phyloP scores from a whole-genome alignment of 2,888 invertebrate species.

The Unio delphinus region DNA sequence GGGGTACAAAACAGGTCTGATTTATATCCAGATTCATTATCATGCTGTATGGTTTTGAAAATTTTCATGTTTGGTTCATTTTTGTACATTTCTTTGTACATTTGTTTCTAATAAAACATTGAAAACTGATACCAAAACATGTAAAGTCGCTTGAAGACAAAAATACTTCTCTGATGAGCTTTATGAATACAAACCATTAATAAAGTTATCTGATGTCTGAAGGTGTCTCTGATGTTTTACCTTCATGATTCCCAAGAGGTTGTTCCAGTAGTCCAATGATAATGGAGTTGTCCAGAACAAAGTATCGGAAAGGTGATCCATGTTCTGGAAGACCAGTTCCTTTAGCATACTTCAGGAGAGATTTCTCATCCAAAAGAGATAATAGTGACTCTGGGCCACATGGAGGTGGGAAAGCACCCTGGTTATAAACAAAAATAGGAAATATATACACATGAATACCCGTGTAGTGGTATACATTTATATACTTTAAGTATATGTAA shows the following conservation, averaged over 20 bases:
- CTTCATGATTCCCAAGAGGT: conserved; percentile 88
- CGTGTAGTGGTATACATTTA: too few species aligned
- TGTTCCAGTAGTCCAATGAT: conserved; percentile 90
- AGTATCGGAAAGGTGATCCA: conserved; percentile 81
- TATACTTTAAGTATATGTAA: not conserved
- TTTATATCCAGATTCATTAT: too few species aligned
- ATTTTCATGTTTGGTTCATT: too few species aligned
- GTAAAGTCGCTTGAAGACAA: too few species aligned
- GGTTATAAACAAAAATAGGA: conserved; percentile 12
- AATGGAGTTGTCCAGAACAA: conserved; percentile 91
- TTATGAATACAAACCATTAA: too few species aligned
- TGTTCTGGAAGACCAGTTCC: conserved; percentile 61
- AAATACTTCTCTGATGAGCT: too few species aligned
- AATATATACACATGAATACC: not conserved
- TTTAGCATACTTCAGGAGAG: conserved; percentile 82
- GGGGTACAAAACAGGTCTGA: too few species aligned
- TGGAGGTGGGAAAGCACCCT: conserved; percentile 88
- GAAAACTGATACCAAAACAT: too few species aligned
- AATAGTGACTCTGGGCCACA: conserved; percentile 88
- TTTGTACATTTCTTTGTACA: too few species aligned
- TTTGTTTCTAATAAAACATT: too few species aligned
- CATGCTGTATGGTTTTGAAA: too few species aligned
- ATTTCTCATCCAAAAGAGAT: conserved; percentile 89
- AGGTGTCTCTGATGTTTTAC: conserved; percentile 57
- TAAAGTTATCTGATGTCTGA: too few species aligned